These are phyloP conservation scores for Synanceia verrucosa DNA, from an alignment of 2,797 vertebrate genomes.

Conservation along the genomic window DNA sequence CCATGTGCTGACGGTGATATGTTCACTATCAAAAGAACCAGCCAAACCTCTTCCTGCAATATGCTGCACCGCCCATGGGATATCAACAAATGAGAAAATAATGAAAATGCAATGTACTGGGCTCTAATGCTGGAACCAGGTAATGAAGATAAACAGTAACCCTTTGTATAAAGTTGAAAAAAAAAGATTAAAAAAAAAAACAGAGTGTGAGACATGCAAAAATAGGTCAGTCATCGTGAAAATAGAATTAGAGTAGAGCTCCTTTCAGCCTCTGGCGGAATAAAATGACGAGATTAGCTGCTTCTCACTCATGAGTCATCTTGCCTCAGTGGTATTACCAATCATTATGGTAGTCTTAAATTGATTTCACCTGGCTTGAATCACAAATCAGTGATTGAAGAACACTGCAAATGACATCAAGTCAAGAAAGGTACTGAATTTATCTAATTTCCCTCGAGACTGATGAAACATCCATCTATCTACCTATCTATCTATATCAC, in stretches of 20 bases:
- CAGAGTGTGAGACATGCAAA: slow-evolving; percentile 3
- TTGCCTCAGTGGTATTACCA: slow-evolving; percentile 39
- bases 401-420: slow-evolving; percentile 41
- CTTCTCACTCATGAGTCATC: slow-evolving; percentile 59
- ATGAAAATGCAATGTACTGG: slow-evolving; percentile 50
- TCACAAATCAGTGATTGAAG: slow-evolving; percentile 51
- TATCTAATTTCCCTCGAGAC: no score
- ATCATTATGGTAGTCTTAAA: slow-evolving; percentile 57
- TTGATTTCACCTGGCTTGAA: slow-evolving; percentile 66
- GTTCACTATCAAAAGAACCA: slow-evolving; percentile 10
- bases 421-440: no score
- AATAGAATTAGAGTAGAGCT: slow-evolving; percentile 50
- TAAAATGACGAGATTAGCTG: slow-evolving; percentile 59
- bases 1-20: slow-evolving; percentile 1
- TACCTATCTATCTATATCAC: no score
- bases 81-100: slow-evolving; percentile 46
- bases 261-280: slow-evolving; percentile 37
- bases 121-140: slow-evolving; percentile 37
- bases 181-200: slow-evolving; percentile 21
- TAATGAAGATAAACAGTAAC: slow-evolving; percentile 31
- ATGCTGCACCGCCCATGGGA: slow-evolving; percentile 15
- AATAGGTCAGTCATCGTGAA: slow-evolving; percentile 44
- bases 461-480: no score
- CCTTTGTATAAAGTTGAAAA: slow-evolving; percentile 1
- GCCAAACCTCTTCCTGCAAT: slow-evolving; percentile 2